A percentile compares a stretch with the other conserved stretches of the same genome.
Conservation (phyloP, 2,797 vertebrate genomes). For the Merluccius polli region DNA sequence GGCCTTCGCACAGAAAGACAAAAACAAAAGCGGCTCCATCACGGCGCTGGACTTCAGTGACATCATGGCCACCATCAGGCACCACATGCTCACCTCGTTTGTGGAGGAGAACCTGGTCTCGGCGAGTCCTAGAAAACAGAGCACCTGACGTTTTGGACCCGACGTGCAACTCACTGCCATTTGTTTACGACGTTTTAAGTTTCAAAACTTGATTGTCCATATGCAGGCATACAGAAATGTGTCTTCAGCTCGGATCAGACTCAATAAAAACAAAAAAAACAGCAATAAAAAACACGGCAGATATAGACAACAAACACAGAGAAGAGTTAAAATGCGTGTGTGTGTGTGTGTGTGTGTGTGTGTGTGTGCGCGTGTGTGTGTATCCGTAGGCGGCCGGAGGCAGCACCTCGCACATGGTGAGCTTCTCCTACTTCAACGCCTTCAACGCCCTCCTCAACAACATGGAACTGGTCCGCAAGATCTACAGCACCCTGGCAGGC, state of each 20-base stretch:
- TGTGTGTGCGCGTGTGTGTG: conserved; percentile 3
- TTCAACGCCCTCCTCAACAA: conserved; percentile 98
- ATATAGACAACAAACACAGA: too few species aligned
- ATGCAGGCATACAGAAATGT: too few species aligned
- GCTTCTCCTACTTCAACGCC: conserved; percentile 99
- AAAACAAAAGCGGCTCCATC: conserved; percentile 88
- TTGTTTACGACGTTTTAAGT: too few species aligned
- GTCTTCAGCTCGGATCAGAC: too few species aligned
- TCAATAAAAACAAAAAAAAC: too few species aligned
- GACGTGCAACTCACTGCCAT: too few species aligned
- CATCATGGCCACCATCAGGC: conserved; percentile 96
- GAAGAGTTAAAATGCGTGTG: not conserved
- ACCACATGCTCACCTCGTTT: conserved; percentile 94
- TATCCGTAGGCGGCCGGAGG: conserved; percentile 86
- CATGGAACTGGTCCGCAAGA: conserved; percentile 96
- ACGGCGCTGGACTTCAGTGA: conserved; percentile 93
- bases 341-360: not conserved
- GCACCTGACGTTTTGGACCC: too few species aligned
- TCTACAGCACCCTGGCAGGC: conserved; percentile 93
- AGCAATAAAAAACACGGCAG: too few species aligned
- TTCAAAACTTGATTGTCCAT: too few species aligned
- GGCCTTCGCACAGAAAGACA: conserved; percentile 93
- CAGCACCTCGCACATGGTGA: conserved; percentile 93
- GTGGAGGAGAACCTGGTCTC: conserved; percentile 98
- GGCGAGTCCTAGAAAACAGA: conserved; percentile 76